phyloP scores from a whole-genome alignment of 2,888 invertebrate species.

The Microplitis deprimator region DNA sequence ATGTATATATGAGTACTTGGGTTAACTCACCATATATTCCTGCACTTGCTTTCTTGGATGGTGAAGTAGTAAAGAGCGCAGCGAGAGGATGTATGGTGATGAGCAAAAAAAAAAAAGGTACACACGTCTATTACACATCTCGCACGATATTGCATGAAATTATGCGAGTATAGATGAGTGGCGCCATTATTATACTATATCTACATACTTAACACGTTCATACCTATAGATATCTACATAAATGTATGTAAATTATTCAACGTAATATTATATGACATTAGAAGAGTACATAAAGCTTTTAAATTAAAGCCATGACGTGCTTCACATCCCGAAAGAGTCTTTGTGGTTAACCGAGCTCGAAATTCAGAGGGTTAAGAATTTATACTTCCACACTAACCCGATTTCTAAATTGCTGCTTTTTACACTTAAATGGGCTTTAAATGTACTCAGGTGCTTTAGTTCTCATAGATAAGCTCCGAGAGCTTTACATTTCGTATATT shows the following conservation, averaged over 20 bases:
- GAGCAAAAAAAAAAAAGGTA: slow-evolving; percentile 19
- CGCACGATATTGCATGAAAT: slow-evolving; percentile 42
- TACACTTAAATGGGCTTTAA: too few species aligned
- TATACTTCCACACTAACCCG: too few species aligned
- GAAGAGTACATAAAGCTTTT: not conserved
- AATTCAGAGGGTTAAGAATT: too few species aligned
- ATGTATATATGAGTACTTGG: not conserved
- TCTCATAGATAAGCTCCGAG: too few species aligned
- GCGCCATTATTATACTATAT: slow-evolving; percentile 10
- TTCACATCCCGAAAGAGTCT: not conserved
- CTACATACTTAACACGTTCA: slow-evolving; percentile 20
- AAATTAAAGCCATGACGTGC: not conserved
- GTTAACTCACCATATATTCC: not conserved
- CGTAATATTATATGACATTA: not conserved
- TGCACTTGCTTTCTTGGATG: slow-evolving; percentile 19
- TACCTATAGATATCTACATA: not conserved
- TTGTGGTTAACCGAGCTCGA: too few species aligned
- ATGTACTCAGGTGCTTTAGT: too few species aligned
- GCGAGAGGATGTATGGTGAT: not conserved
- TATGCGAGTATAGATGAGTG: slow-evolving; percentile 25
- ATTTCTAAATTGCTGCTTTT: too few species aligned
- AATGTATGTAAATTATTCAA: slow-evolving; percentile 7
- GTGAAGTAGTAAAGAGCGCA: not conserved
- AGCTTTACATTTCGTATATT: too few species aligned
- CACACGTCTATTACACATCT: slow-evolving; percentile 37